Evolutionary conservation across 2,888 invertebrate species (phyloP).

Genomic region (Scaptomyza cyrtandrae): DNA sequence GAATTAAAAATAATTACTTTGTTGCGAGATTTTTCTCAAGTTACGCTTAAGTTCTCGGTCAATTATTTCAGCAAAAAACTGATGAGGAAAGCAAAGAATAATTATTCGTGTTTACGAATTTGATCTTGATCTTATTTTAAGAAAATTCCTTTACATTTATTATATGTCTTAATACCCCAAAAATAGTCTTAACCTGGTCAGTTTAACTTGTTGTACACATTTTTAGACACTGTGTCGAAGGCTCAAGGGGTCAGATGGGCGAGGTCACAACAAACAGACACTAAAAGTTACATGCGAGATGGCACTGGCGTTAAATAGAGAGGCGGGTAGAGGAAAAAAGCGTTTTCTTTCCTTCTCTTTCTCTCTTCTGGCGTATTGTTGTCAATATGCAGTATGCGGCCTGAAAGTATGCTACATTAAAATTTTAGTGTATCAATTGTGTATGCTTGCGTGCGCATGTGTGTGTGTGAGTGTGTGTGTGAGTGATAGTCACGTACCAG

Average conservation of each 20-base stretch:
- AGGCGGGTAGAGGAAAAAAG: conserved; percentile 11
- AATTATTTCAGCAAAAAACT: no score
- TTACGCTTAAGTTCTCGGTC: not conserved
- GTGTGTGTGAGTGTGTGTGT: conserved; percentile 21
- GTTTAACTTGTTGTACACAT: not conserved
- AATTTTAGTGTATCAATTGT: conserved; percentile 80
- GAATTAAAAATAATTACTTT: conserved; percentile 3
- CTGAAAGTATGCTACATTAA: conserved; percentile 78
- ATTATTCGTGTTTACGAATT: not conserved
- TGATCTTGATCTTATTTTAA: no score
- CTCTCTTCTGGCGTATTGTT: conserved; percentile 44
- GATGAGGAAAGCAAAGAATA: not conserved
- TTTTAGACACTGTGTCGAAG: conserved; percentile 45
- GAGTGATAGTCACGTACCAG: conserved; percentile 59
- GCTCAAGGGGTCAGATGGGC: conserved; percentile 70
- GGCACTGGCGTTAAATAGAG: conserved; percentile 8
- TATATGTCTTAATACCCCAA: not conserved
- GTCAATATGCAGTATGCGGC: conserved; percentile 68
- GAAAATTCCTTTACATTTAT: not conserved
- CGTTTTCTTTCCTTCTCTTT: conserved; percentile 9
- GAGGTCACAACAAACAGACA: conserved; percentile 73
- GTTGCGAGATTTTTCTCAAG: not conserved
- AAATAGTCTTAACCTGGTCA: not conserved
- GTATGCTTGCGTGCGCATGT: conserved; percentile 33
- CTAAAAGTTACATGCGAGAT: conserved; percentile 54